Base-by-base conservation (phyloP, 2,797 vertebrate species). In the Hipposideros larvatus region DNA sequence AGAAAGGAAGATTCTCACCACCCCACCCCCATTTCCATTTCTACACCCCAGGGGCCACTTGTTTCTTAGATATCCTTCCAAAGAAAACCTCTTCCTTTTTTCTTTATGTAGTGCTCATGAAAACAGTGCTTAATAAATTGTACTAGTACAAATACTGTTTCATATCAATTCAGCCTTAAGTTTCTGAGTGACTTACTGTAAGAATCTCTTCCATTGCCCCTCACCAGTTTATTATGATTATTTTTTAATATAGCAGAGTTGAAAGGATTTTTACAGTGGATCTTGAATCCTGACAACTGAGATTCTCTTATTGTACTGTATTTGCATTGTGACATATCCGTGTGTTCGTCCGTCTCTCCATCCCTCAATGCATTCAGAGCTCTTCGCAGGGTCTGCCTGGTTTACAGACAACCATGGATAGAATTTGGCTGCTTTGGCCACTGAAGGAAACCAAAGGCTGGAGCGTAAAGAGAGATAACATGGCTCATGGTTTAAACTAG, bases 171-270 rank as follows among this genome's bases (percentile, higher is more conserved):
- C 84, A 70, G n/a, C 59, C 77, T 92, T 80, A 13, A 28, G 0
- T 71, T 89, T 93, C 74, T 80, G 80, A 82, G 34, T 70, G 59
- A 48, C 65, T 65, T 71, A 8, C 51, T 74, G 2, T 51, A 65
- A 71, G 14, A 73, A 22, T 66, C 26, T 31, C 11, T 26, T 41
- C 51, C 14, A 6, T 21, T 1, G 4, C 28, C 18, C 22, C 24
- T 11, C 31, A 48, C 21, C 28, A 57, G 68, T 93, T 70, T 74
- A 59, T 41, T 28, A 21, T 22, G 26, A 41, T 63, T 18, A 31
- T 46, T 96, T 94, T 51, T 9, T 16, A 51, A 11, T 28, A 26
- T 4, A 90, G 37, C 57, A 79, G 31, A 31, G 65, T 61, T 80
- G 28, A 53, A 74, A 46, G 48, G 55, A 51, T 18, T 57, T 87